Evolutionary conservation across 1,140 invertebrate species (phyloP).

Genomic region (Plectrocnemia conspersa): DNA sequence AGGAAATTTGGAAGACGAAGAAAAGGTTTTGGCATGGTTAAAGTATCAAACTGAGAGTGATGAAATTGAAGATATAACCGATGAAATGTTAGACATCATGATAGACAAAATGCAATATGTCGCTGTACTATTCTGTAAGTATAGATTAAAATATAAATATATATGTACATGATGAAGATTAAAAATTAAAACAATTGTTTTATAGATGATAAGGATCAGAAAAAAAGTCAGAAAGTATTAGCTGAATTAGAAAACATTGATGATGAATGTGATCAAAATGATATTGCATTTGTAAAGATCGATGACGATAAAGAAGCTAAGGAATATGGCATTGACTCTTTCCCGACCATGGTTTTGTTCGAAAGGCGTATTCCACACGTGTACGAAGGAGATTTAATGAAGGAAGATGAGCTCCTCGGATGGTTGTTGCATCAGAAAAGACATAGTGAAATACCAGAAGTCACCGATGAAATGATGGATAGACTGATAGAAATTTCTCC

Average conservation of each 20-base stretch:
- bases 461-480: slow-evolving; percentile 92
- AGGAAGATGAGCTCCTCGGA: slow-evolving; percentile 83
- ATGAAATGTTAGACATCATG: slow-evolving; percentile 90
- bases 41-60: slow-evolving; percentile 79
- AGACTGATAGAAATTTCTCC: slow-evolving; percentile 76
- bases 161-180: background rate
- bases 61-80: slow-evolving; percentile 90
- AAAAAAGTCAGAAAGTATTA: slow-evolving; percentile 84
- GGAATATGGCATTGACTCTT: slow-evolving; percentile 79
- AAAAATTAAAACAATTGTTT: slow-evolving; percentile 16
- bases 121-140: slow-evolving; percentile 86
- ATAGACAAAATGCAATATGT: slow-evolving; percentile 84
- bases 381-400: slow-evolving; percentile 86
- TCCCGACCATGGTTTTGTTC: slow-evolving; percentile 81
- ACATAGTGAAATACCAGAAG: slow-evolving; percentile 86
- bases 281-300: slow-evolving; percentile 91
- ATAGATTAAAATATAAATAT: no score
- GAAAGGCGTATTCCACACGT: slow-evolving; percentile 83
- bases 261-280: slow-evolving; percentile 87
- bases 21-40: slow-evolving; percentile 85
- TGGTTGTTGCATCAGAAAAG: slow-evolving; percentile 87
- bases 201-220: slow-evolving; percentile 86
- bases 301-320: slow-evolving; percentile 83
- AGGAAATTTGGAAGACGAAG: slow-evolving; percentile 87
- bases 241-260: slow-evolving; percentile 89